Conservation (phyloP, 2,113 vertebrate genomes). For the Caloenas nicobarica region DNA sequence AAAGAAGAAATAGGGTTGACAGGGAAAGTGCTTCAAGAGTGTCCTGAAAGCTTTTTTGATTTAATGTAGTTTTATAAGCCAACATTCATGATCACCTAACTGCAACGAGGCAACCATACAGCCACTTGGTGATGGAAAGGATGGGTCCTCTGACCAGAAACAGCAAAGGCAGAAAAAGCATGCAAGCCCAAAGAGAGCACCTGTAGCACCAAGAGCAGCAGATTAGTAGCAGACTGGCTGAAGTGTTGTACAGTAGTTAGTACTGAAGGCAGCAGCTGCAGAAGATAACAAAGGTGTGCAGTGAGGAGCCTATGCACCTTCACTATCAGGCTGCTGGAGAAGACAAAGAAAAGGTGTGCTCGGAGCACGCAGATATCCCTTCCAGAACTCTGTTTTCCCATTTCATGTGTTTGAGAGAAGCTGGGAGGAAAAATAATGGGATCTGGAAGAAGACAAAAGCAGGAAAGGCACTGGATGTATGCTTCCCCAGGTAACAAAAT, state of each 20-base stretch:
- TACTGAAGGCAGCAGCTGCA: neutral
- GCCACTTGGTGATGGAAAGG: neutral
- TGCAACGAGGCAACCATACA: neutral
- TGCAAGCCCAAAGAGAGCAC: neutral
- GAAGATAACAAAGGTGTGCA: neutral
- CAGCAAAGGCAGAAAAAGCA: neutral
- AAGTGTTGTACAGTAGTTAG: neutral
- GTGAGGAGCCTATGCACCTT: neutral
- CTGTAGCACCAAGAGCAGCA: neutral
- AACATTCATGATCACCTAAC: fast-evolving
- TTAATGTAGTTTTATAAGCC: neutral
- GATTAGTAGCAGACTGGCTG: neutral
- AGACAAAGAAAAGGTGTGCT: neutral
- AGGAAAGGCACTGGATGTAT: neutral
- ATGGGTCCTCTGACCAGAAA: neutral
- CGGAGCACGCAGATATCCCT: neutral
- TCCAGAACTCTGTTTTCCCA: neutral
- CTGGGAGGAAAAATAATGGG: neutral
- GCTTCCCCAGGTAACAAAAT: neutral
- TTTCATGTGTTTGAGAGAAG: neutral
- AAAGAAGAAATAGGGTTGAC: neutral
- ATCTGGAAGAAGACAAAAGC: neutral
- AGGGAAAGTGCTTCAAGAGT: neutral
- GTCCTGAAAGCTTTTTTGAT: neutral
- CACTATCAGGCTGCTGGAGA: neutral